Evolutionary conservation across 2,888 invertebrate species (phyloP).

Genomic region (Lasioglossum lativentre): DNA sequence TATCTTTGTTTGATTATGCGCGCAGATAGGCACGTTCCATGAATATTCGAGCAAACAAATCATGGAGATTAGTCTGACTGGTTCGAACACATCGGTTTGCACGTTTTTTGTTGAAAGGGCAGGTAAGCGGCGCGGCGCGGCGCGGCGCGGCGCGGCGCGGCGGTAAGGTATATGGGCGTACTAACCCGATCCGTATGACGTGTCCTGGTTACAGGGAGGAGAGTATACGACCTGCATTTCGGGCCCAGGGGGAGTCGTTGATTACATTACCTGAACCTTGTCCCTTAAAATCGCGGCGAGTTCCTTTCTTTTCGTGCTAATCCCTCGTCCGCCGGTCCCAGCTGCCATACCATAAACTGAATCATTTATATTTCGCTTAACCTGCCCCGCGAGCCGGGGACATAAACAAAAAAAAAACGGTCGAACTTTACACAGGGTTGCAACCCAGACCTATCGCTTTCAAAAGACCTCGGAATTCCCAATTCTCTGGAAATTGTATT

Average conservation of each 20-base stretch:
- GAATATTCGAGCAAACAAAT: not conserved
- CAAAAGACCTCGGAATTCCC: too few species aligned
- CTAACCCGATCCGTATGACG: not conserved
- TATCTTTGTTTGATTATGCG: not conserved
- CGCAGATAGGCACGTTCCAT: not conserved
- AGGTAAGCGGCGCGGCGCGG: too few species aligned
- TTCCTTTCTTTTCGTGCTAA: not conserved
- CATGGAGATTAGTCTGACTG: not conserved
- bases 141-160: too few species aligned
- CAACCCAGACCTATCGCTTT: too few species aligned
- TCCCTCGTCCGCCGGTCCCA: not conserved
- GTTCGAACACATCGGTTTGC: rapidly evolving
- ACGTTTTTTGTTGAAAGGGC: not conserved
- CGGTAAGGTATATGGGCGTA: not conserved
- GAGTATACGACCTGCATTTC: not conserved
- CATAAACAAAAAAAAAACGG: not conserved
- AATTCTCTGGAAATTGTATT: too few species aligned
- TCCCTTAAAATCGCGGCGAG: not conserved
- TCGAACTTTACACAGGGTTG: not conserved
- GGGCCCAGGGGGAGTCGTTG: too few species aligned
- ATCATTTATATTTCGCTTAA: not conserved
- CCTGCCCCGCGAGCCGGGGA: not conserved
- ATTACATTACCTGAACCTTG: too few species aligned
- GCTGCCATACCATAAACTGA: not conserved
- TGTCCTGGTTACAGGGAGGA: not conserved